Conservation (phyloP, 2,113 vertebrate species). For the Tautogolabrus adspersus region DNA sequence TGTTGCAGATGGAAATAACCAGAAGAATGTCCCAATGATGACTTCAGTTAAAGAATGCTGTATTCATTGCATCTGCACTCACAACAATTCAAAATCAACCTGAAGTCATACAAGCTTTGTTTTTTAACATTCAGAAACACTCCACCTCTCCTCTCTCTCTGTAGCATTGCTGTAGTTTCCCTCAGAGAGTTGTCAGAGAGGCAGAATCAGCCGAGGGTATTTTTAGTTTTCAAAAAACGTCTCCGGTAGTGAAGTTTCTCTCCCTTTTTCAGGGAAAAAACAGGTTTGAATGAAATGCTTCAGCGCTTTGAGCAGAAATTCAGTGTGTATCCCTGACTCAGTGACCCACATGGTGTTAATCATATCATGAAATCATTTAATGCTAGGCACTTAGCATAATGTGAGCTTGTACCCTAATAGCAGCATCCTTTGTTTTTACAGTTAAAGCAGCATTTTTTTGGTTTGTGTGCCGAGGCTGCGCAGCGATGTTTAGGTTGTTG, state of each 20-base stretch:
- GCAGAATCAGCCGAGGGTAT: conserved; percentile 56
- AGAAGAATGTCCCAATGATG: no score
- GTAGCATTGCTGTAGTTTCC: conserved; percentile 38
- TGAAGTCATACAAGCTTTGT: conserved; percentile 18
- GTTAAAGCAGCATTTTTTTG: neutral
- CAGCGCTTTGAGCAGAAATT: conserved; percentile 21
- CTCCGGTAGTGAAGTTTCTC: conserved; percentile 28
- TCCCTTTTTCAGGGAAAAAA: conserved; percentile 3
- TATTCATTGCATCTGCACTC: neutral
- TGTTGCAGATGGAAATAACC: neutral
- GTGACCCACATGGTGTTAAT: conserved; percentile 20
- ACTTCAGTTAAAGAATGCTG: no score
- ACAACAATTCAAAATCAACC: neutral
- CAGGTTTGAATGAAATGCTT: conserved; percentile 25
- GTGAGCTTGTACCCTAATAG: neutral
- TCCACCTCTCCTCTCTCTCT: conserved; percentile 28
- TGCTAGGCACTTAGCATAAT: neutral
- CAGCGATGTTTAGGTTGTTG: neutral
- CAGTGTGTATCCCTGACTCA: conserved; percentile 9
- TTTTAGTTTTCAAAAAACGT: conserved; percentile 51
- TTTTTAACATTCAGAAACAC: conserved; percentile 33
- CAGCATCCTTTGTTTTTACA: neutral
- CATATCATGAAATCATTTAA: neutral
- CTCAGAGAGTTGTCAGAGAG: conserved; percentile 52
- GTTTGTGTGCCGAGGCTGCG: neutral